These are phyloP conservation scores for Sipunculus nudus DNA, from an alignment of 2,888 invertebrate species.

Conservation along the genomic window DNA sequence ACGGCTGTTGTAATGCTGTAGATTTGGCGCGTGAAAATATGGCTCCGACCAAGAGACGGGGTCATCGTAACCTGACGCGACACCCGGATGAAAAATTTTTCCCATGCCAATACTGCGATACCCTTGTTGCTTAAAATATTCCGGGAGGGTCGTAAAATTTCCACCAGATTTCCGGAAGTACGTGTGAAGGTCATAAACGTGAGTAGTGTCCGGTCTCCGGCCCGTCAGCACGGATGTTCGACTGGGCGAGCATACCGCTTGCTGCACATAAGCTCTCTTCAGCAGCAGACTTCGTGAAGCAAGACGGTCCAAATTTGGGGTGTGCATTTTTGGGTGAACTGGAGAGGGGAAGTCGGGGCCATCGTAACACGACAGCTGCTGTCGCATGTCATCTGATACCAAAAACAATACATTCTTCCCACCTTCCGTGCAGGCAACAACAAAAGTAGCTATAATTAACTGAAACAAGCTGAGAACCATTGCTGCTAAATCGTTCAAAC, in stretches of 20 bases:
- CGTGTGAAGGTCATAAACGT: too few species aligned
- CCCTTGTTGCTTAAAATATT: conserved; percentile 31
- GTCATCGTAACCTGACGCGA: conserved; percentile 70
- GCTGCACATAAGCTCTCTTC: conserved; percentile 32
- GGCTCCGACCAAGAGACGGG: conserved; percentile 46
- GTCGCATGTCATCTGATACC: conserved; percentile 33
- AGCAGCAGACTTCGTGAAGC: conserved; percentile 32
- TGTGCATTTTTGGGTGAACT: conserved; percentile 35
- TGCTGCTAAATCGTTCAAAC: too few species aligned
- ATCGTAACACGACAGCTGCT: conserved; percentile 33
- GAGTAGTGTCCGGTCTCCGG: too few species aligned
- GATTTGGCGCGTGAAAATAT: conserved; percentile 35
- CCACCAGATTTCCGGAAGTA: too few species aligned
- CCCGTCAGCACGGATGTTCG: too few species aligned
- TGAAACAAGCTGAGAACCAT: too few species aligned
- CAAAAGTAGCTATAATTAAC: too few species aligned
- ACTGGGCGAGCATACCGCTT: too few species aligned
- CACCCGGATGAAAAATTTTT: conserved; percentile 32
- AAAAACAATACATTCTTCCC: conserved; percentile 38
- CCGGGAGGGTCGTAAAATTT: conserved; percentile 31
- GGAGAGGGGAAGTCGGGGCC: conserved; percentile 35
- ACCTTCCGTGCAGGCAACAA: too few species aligned
- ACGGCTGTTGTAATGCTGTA: conserved; percentile 11
- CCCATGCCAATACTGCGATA: conserved; percentile 25
- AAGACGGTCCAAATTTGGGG: conserved; percentile 34